These are phyloP conservation scores for Dascillus cervinus DNA, from an alignment of 2,888 invertebrate genomes.

Conservation along the genomic window DNA sequence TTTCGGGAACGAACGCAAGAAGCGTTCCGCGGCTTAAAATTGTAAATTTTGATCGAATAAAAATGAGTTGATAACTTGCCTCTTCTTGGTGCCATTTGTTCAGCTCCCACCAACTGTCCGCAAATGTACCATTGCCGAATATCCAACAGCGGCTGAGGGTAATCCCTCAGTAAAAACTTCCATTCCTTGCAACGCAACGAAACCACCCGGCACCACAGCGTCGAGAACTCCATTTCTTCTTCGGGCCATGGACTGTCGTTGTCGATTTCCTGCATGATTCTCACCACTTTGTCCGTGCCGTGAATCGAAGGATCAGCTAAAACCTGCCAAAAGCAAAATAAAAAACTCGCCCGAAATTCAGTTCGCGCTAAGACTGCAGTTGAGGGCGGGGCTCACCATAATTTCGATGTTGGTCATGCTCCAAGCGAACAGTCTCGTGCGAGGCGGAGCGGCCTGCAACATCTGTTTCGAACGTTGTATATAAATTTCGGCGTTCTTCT, in stretches of 20 bases:
- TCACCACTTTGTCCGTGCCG: conserved; percentile 67
- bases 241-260: conserved; percentile 87
- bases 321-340: conserved; percentile 21
- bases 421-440: conserved; percentile 81
- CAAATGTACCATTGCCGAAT: conserved; percentile 78
- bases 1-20: background rate
- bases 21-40: background rate
- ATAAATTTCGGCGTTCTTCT: conserved; percentile 93
- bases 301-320: conserved; percentile 84
- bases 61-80: conserved; percentile 24
- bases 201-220: conserved; percentile 88
- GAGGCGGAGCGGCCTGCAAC: conserved; percentile 50
- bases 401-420: conserved; percentile 67
- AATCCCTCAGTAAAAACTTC: conserved; percentile 87
- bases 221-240: conserved; percentile 79
- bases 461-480: conserved; percentile 78
- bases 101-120: conserved; percentile 87
- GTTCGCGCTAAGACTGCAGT: background rate
- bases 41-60: background rate
- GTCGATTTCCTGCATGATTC: conserved; percentile 74
- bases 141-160: conserved; percentile 86
- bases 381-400: conserved; percentile 26
- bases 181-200: conserved; percentile 76
- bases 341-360: background rate
- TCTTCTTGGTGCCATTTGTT: conserved; percentile 62